Conservation (phyloP, 2,113 vertebrate species). For the Myodes glareolus region DNA sequence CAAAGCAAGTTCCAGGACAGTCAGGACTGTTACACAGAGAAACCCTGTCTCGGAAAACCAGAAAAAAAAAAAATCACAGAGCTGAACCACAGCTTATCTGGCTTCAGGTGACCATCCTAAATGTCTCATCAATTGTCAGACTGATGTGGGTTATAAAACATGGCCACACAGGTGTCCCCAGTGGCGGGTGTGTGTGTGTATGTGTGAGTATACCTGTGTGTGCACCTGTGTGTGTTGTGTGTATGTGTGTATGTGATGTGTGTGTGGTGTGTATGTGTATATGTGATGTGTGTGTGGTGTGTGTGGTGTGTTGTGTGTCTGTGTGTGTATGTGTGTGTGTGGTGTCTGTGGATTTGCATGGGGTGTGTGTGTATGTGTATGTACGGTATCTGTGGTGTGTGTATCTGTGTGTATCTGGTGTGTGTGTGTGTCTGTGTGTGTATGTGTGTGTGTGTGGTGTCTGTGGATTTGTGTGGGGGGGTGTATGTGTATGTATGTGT, state of each 20-base stretch:
- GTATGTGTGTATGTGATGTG: not conserved
- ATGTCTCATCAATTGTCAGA: not conserved
- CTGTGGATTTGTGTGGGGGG: not conserved
- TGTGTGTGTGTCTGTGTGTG: not conserved
- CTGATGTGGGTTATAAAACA: fast-evolving
- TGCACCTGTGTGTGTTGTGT: not conserved
- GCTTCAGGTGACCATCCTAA: not conserved
- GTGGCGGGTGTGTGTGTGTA: not conserved
- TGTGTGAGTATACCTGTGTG: not conserved
- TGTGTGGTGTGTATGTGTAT: not conserved
- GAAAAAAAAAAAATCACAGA: not conserved
- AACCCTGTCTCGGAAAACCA: too few species aligned
- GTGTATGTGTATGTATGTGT: not conserved
- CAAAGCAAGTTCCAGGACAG: too few species aligned
- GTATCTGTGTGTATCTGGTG: too few species aligned
- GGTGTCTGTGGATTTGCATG: too few species aligned
- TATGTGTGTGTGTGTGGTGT: not conserved
- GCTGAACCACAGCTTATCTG: not conserved
- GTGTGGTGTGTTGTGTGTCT: not conserved
- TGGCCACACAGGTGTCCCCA: not conserved
- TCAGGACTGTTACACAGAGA: too few species aligned
- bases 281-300: not conserved
- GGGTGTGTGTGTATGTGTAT: too few species aligned
- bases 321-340: not conserved
- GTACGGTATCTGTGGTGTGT: too few species aligned